These are phyloP conservation scores for Tinea trinotella DNA, from an alignment of 2,888 invertebrate species.

Conservation along the genomic window DNA sequence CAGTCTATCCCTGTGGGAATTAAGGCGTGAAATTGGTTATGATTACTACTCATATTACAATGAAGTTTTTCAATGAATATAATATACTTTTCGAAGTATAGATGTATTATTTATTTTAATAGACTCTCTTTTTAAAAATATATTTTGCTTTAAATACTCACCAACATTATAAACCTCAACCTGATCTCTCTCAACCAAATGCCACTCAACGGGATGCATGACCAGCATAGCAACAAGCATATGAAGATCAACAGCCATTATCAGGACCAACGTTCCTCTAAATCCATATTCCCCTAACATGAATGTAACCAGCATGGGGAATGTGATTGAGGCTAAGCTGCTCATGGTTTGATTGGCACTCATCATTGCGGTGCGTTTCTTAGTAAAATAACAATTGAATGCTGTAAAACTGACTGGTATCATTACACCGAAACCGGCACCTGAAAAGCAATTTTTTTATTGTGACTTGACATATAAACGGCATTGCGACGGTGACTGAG, in stretches of 20 bases:
- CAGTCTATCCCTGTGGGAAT: too few relatives aligned
- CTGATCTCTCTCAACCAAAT: conserved; percentile 51
- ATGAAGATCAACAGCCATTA: conserved; percentile 78
- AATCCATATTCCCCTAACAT: conserved; percentile 77
- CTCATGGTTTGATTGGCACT: conserved; percentile 81
- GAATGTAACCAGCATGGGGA: conserved; percentile 76
- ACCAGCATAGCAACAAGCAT: conserved; percentile 78
- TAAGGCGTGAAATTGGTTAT: too few relatives aligned
- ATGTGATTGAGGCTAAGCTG: conserved; percentile 77
- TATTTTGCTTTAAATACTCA: conserved; percentile 27
- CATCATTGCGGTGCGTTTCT: conserved; percentile 80
- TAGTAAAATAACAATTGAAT: conserved; percentile 82
- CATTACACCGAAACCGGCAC: conserved; percentile 81
- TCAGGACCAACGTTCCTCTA: conserved; percentile 77
- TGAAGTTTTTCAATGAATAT: background rate
- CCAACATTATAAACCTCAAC: conserved; percentile 28
- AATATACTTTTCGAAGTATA: too few relatives aligned
- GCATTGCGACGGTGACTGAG: too few relatives aligned
- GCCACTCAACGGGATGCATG: conserved; percentile 84
- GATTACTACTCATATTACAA: too few relatives aligned
- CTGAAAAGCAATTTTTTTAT: too few relatives aligned
- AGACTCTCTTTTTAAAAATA: too few relatives aligned
- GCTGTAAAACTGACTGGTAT: conserved; percentile 80
- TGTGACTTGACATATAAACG: too few relatives aligned
- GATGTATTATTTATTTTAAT: too few relatives aligned